Evolutionary conservation across 1,140 invertebrate genomes (phyloP).

Genomic region (Drosophila yakuba): DNA sequence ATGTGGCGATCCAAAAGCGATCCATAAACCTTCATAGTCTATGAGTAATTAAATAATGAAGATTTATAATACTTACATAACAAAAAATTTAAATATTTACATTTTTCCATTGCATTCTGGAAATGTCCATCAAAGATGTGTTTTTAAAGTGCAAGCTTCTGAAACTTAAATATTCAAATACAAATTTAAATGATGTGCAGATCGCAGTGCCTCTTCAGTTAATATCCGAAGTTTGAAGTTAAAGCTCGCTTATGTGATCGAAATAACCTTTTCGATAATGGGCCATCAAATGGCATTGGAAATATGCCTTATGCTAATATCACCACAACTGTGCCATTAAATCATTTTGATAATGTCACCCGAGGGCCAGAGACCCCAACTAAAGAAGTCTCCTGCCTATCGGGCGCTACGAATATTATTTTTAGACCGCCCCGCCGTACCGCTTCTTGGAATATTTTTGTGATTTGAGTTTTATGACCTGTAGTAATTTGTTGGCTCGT

Average conservation of each 20-base stretch:
- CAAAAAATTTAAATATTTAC: not conserved
- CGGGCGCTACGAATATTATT: conserved; percentile 47
- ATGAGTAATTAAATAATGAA: no score
- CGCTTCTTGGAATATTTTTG: conserved; percentile 55
- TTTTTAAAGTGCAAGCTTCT: no score
- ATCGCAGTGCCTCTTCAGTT: no score
- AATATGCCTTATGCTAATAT: conserved; percentile 62
- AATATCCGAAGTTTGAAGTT: no score
- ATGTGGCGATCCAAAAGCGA: no score
- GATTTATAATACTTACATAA: no score
- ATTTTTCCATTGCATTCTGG: not conserved
- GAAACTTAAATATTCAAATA: no score
- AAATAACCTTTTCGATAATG: no score
- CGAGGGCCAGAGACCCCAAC: conserved; percentile 16
- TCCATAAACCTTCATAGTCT: no score
- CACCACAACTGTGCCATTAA: conserved; percentile 68
- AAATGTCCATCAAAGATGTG: no score
- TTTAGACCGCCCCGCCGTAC: conserved; percentile 43
- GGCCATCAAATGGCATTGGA: conserved; percentile 33
- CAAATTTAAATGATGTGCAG: no score
- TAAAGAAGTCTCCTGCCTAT: conserved; percentile 11
- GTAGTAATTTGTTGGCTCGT: conserved; percentile 82
- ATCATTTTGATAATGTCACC: conserved; percentile 66
- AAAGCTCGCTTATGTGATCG: no score
- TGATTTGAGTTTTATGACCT: conserved; percentile 77